These are phyloP conservation scores for Heteromurus nitidus DNA, from an alignment of 2,888 invertebrate species.

Conservation along the genomic window DNA sequence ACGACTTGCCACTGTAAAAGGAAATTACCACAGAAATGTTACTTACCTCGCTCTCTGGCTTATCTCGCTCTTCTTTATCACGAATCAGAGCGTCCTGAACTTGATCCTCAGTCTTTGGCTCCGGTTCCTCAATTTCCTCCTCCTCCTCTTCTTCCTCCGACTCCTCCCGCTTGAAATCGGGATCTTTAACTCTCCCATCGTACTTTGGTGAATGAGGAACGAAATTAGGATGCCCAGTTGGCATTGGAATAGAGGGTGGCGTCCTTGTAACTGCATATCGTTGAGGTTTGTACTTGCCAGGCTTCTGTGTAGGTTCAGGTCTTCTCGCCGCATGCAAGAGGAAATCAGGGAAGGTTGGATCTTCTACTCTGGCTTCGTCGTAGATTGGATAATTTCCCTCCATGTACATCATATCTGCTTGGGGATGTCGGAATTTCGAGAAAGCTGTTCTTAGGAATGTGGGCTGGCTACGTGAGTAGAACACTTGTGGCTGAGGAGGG, in stretches of 20 bases:
- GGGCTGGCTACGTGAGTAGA: constrained; percentile 42
- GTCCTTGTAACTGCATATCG: constrained; percentile 60
- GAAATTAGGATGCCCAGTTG: constrained; percentile 59
- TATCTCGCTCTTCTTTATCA: constrained; percentile 43
- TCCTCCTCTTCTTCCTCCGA: constrained; percentile 45
- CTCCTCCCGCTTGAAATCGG: constrained; percentile 34
- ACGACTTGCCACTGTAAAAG: not conserved
- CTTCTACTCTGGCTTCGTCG: constrained; percentile 56
- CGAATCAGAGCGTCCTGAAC: constrained; percentile 37
- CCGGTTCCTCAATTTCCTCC: constrained; percentile 28
- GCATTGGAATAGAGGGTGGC: constrained; percentile 51
- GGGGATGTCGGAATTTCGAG: not conserved
- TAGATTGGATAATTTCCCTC: constrained; percentile 64
- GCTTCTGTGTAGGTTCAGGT: constrained; percentile 9
- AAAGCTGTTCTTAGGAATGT: constrained; percentile 22
- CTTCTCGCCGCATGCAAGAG: constrained; percentile 54
- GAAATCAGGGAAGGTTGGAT: constrained; percentile 66
- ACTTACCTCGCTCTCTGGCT: constrained; percentile 36
- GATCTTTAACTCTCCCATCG: constrained; percentile 55
- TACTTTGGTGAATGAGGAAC: constrained; percentile 50
- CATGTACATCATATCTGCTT: constrained; percentile 47
- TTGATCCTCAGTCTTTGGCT: constrained; percentile 45
- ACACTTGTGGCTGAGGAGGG: constrained; percentile 61
- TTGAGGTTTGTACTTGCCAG: constrained; percentile 36
- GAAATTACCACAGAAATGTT: not conserved